Evolutionary conservation across 2,113 vertebrate genomes (phyloP), one percentile per base, ranked within the genome.

Genomic region (Sinocyclocheilus grahami): DNA sequence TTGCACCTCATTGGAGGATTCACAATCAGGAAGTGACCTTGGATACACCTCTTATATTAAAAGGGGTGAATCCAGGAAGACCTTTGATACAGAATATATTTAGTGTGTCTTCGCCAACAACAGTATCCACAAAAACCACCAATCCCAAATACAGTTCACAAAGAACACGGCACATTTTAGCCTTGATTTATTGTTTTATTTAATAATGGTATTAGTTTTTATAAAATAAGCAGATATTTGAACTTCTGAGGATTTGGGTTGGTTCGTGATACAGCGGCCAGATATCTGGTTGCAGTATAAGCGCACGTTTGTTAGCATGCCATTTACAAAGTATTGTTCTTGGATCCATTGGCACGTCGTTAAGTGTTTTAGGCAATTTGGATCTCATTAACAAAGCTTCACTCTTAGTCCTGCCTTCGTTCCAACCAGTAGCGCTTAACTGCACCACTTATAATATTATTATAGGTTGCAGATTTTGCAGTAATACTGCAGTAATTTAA

Each of bases 1-100:
- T 87, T 74, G 75, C 58, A 69, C 58, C 74, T 51, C 85, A 83
- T 80, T 88, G 86, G 88, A 78, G 30, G 67, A 90, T 76, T 86
- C 85, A 89, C 86, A 87, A 87, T 82, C 55, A 55, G 75, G 88
- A 71, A 60, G n/a, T 86, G 88, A 85, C 88, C 90, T 90, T 88
- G 87, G 74, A 86, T 79, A 30, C 75, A 60, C 65, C 27, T 51
- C 65, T 85, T 60, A 71, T 83, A 51, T 79, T 86, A 72, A 81
- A 83, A 76, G 67, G 51, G 80, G 33, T 60, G 33, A 81, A 86
- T 87, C 76, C 48, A 84, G 27, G 85, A 83, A 84, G 76, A 72
- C 72, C 27, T 86, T n/a, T 42, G 30, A 81, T 69, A 78, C 60
- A 3, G 46, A 67, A 82, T 14, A 62, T 86, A 78, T 83, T 82